These are phyloP conservation scores for Prionailurus bengalensis DNA, from an alignment of 2,113 vertebrate species.

Conservation along the genomic window DNA sequence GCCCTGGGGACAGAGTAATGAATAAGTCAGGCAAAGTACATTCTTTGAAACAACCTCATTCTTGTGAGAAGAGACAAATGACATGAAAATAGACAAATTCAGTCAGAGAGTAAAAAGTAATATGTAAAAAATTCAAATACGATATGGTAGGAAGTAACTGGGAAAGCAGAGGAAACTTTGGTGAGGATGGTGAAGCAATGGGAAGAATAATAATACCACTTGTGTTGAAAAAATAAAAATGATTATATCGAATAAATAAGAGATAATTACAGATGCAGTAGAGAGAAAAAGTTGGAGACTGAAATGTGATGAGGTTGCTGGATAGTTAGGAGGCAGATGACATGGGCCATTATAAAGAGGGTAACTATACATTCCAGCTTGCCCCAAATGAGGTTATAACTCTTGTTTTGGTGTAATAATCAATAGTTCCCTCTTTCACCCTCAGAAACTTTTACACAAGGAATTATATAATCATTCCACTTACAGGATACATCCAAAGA, in stretches of 20 bases:
- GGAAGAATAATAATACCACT: background rate
- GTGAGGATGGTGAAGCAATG: background rate
- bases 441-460: background rate
- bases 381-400: background rate
- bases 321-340: rapidly evolving
- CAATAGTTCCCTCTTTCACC: background rate
- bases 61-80: background rate
- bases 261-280: background rate
- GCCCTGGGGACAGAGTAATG: background rate
- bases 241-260: background rate
- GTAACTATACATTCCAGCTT: background rate
- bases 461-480: background rate
- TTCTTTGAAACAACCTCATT: background rate
- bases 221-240: background rate
- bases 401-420: background rate
- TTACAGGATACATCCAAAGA: background rate
- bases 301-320: background rate
- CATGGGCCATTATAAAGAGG: background rate
- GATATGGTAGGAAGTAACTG: rapidly evolving
- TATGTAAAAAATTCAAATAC: background rate
- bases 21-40: background rate
- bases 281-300: background rate
- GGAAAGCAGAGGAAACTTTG: background rate
- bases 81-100: background rate
- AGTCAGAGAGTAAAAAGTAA: background rate